A percentile compares a stretch with the other conserved stretches of the same genome.
phyloP scores from a whole-genome alignment of 2,888 invertebrate genomes.

The Sialis lutaria region DNA sequence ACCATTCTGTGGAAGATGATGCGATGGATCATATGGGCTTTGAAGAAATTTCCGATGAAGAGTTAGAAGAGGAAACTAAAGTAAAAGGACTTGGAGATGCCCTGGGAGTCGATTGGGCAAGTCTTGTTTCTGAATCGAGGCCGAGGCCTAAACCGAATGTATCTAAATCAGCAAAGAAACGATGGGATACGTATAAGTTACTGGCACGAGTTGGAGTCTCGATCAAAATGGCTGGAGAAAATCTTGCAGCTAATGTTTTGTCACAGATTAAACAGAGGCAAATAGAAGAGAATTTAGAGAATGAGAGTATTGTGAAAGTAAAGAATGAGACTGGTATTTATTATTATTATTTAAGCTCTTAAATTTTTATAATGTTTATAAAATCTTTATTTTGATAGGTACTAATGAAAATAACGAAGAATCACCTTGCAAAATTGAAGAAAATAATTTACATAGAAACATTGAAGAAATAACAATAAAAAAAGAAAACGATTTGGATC shows the following conservation, averaged over 20 bases:
- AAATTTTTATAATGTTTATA: too few relatives aligned
- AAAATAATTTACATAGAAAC: too few relatives aligned
- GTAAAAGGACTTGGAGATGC: slow-evolving; percentile 69
- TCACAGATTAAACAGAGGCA: slow-evolving; percentile 20
- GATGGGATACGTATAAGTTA: slow-evolving; percentile 67
- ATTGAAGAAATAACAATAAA: too few relatives aligned
- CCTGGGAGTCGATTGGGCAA: slow-evolving; percentile 92
- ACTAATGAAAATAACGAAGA: too few relatives aligned
- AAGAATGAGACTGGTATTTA: neutral
- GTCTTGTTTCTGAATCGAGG: slow-evolving; percentile 64
- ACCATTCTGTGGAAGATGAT: slow-evolving; percentile 45
- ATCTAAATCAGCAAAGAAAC: slow-evolving; percentile 42
- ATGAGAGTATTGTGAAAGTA: slow-evolving; percentile 4
- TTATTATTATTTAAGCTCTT: too few relatives aligned
- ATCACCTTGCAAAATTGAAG: too few relatives aligned
- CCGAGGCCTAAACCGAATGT: slow-evolving; percentile 28
- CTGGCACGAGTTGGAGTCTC: slow-evolving; percentile 69
- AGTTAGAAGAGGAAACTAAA: slow-evolving; percentile 65
- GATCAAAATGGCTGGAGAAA: slow-evolving; percentile 54
- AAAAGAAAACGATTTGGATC: too few relatives aligned
- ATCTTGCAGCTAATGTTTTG: slow-evolving; percentile 31
- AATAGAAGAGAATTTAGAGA: slow-evolving; percentile 7
- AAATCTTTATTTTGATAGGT: too few relatives aligned
- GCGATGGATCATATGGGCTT: slow-evolving; percentile 62
- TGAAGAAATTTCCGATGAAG: slow-evolving; percentile 82